phyloP scores from a whole-genome alignment of 2,888 invertebrate species.

The Patella pellucida region DNA sequence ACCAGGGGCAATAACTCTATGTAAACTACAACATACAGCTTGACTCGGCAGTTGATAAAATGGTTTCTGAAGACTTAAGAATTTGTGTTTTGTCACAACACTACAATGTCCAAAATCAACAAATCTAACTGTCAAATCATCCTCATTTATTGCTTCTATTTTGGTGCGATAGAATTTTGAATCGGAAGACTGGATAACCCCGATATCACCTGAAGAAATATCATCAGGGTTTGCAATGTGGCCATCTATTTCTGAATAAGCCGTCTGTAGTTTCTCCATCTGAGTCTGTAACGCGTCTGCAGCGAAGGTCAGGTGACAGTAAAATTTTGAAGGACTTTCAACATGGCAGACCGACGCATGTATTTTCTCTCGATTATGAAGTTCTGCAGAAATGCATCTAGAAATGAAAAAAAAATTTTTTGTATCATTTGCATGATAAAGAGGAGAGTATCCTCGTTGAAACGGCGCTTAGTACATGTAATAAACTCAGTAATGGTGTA shows the following conservation, averaged over 20 bases:
- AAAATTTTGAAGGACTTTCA: slow-evolving; percentile 47
- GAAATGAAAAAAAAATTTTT: background rate
- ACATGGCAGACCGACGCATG: slow-evolving; percentile 35
- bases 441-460: too few relatives aligned
- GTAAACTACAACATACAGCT: slow-evolving; percentile 54
- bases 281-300: slow-evolving; percentile 34
- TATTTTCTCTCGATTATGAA: slow-evolving; percentile 28
- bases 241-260: slow-evolving; percentile 33
- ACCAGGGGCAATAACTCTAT: slow-evolving; percentile 35
- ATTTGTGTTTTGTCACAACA: slow-evolving; percentile 33
- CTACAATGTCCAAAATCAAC: slow-evolving; percentile 49
- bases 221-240: slow-evolving; percentile 19
- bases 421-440: too few relatives aligned
- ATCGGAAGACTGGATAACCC: slow-evolving; percentile 34
- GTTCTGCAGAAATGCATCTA: slow-evolving; percentile 31
- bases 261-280: slow-evolving; percentile 42
- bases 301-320: slow-evolving; percentile 45
- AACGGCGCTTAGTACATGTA: too few relatives aligned
- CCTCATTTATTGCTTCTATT: slow-evolving; percentile 26
- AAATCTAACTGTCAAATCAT: slow-evolving; percentile 41
- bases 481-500: too few relatives aligned
- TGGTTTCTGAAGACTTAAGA: slow-evolving; percentile 43
- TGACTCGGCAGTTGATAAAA: slow-evolving; percentile 52
- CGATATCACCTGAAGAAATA: slow-evolving; percentile 25
- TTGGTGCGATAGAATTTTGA: slow-evolving; percentile 40